phyloP scores from a whole-genome alignment of 2,797 vertebrate genomes.

The Sebastes oblongus region DNA sequence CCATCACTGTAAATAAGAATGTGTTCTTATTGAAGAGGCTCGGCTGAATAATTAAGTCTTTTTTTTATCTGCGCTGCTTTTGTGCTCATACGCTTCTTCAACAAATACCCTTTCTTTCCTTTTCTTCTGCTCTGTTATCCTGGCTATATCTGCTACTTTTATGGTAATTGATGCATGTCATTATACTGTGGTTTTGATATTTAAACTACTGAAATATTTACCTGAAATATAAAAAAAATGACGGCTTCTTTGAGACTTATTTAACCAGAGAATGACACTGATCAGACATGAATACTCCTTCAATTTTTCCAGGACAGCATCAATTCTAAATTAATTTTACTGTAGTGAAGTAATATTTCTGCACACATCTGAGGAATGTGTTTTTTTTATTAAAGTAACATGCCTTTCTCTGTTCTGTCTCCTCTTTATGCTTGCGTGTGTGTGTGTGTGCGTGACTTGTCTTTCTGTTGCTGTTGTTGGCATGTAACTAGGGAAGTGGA shows the following conservation, averaged over 20 bases:
- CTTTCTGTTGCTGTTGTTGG: slow-evolving; percentile 37
- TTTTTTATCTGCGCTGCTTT: slow-evolving; percentile 25
- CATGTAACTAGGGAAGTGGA: slow-evolving; percentile 62
- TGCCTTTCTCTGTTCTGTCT: slow-evolving; percentile 17
- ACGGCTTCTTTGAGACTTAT: not conserved
- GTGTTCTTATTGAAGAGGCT: slow-evolving; percentile 39
- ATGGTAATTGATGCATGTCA: not conserved
- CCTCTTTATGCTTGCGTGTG: slow-evolving; percentile 1
- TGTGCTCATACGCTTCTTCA: slow-evolving; percentile 12
- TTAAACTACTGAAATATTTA: not conserved
- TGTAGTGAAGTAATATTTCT: not conserved
- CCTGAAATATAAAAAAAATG: not conserved
- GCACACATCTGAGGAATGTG: not conserved
- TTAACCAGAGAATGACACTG: not conserved
- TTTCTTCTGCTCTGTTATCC: not conserved
- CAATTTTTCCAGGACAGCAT: not conserved
- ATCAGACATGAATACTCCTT: not conserved
- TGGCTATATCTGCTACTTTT: not conserved
- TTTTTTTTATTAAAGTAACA: slow-evolving; percentile 7
- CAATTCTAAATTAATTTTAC: not conserved
- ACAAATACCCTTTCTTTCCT: not conserved
- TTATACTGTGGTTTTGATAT: not conserved
- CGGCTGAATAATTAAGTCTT: slow-evolving; percentile 38
- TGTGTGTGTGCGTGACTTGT: slow-evolving; percentile 6
- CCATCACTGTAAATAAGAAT: slow-evolving; percentile 44